Evolutionary conservation across 2,888 invertebrate genomes (phyloP), one percentile per base, ranked within the genome.

Genomic region (Lochmaea capreae): DNA sequence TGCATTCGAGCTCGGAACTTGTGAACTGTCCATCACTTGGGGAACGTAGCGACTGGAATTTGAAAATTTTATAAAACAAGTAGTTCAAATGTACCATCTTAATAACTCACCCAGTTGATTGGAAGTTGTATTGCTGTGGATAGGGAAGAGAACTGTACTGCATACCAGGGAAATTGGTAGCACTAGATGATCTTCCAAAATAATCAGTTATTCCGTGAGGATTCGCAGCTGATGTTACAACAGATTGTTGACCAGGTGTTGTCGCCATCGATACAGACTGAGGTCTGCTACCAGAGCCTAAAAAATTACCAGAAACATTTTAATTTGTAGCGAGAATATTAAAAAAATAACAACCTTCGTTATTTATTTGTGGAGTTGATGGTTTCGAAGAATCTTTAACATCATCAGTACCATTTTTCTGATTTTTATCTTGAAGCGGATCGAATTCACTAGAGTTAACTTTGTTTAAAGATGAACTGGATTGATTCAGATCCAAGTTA

Each of bases 381-480:
- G 83, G 81, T 76, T 83, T 83, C 10, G 82, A 81, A 39, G 80
- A 72, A 71, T 84, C 83, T 72, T 85, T 85, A 18, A 72, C 76
- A 52, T 84, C 83, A 67, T 82, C 84, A 49, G 79, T 83, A 8
- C 82, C 83, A 70, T 84, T 84, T 69, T 85, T 84, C 71, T 81
- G 84, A 67, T 81, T 82, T 75, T 85, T 86, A 42, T 88, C 88
- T 82, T 90, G 89, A 49, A 91, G 82, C 5, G 91, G 91, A 83
- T 91, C 91, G 86, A 91, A 91, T 81, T 91, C 91, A 80, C 90
- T 89, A 62, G 90, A 88, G 79, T 87, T 88, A 52, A 86, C 85
- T 77, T 86, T 86, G 73, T 83, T 86, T 72, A 83, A 42, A 18
- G 78, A 76, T 33, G 75, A 73, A 70, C 73, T 80, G 67, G 81